Evolutionary conservation across 2,113 vertebrate species (phyloP), one percentile per base, ranked within the genome.

Genomic region (Psilopsiagon aymara): DNA sequence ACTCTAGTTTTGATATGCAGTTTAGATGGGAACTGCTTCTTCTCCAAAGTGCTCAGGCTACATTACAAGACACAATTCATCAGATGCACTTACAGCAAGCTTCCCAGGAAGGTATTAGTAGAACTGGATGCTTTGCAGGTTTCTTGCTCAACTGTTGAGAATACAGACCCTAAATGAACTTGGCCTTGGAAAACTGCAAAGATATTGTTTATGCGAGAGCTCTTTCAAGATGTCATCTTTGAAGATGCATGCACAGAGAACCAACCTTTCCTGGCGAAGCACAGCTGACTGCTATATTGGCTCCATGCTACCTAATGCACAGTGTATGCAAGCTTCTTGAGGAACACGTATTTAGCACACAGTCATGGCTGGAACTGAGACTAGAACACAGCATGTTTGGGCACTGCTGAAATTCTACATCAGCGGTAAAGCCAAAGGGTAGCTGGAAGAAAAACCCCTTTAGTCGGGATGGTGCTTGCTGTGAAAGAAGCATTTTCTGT

Each of bases 11-110:
- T 86, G 71, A 37, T 28, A 11, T 17, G 41, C 24, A 62, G 35
- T 49, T 81, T 53, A 27, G 23, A 37, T 49, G 41, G 16, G 18
- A 89, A 11, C 46, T 46, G 7, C 24, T 89, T 5, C 60, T 62
- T 57, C 46, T 73, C 28, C 29, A 33, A 16, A 77, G 49, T 5
- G 8, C 57, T 57, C 29, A 44, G 41, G 28, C 41, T 63, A 55
- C 9, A 3, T 8, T 25, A 33, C 69, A 73, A 46, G 66, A 20
- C 3, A 13, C 17, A 24, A 4, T 18, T 1, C 0, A 39, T 59
- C 39, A 57, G 49, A 37, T 0, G 2, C 16, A 10, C 33, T 20
- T 75, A 25, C 53, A 69, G 53, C 25, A 46, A 69, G 6, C 29
- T 10, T 57, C 20, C 46, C 10, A 23, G 19, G 35, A 24, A 0